phyloP scores from a whole-genome alignment of 2,797 vertebrate genomes.

The Typhlichthys subterraneus region DNA sequence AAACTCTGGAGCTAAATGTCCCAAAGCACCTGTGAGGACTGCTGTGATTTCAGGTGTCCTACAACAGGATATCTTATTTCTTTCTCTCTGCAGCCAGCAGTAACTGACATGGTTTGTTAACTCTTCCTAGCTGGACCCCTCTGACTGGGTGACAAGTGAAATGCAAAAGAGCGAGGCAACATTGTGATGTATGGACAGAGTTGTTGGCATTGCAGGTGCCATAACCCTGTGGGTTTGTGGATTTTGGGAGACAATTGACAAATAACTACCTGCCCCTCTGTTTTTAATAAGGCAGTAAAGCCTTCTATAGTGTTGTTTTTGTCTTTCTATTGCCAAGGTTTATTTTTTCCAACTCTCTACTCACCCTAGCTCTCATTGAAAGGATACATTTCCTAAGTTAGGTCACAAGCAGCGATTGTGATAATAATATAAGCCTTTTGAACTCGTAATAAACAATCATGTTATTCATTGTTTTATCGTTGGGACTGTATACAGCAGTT shows the following conservation, averaged over 20 bases:
- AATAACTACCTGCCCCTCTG: constrained; percentile 32
- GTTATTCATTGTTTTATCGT: constrained; percentile 27
- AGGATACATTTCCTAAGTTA: constrained; percentile 47
- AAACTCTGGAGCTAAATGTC: background rate
- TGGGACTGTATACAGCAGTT: constrained; percentile 1
- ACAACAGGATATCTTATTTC: constrained; percentile 52
- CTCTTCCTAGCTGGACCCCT: constrained; percentile 40
- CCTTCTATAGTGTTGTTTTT: constrained; percentile 27
- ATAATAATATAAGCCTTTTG: constrained; percentile 26
- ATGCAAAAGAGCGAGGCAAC: constrained; percentile 45
- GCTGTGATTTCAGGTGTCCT: constrained; percentile 66
- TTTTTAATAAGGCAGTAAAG: constrained; percentile 35
- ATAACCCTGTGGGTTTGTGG: constrained; percentile 55
- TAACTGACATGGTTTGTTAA: constrained; percentile 23
- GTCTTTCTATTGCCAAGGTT: constrained; percentile 15
- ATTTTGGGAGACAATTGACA: constrained; percentile 54
- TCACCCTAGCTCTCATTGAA: constrained; percentile 25
- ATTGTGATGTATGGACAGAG: constrained; percentile 61
- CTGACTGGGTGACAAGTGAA: constrained; percentile 33
- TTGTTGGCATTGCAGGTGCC: constrained; percentile 61
- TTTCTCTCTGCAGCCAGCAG: constrained; percentile 16
- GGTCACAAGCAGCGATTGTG: constrained; percentile 28
- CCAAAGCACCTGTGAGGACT: constrained; percentile 37
- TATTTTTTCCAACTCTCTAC: constrained; percentile 44
- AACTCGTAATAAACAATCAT: constrained; percentile 37